Conservation (phyloP, 2,797 vertebrate species). For the Chaetodon trifasciatus region DNA sequence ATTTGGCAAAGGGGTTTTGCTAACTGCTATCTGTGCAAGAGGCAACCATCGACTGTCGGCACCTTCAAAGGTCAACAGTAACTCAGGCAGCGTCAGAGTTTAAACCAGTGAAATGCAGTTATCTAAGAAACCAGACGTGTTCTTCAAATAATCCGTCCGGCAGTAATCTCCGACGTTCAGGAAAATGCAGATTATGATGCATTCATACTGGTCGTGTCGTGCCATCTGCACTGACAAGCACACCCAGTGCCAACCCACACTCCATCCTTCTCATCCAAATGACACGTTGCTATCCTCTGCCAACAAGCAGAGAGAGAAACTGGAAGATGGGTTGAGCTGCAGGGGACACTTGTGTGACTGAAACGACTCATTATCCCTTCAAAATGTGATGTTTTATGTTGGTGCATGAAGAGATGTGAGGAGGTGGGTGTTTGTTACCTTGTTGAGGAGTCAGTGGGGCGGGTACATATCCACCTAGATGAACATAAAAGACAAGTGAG, state of each 20-base stretch:
- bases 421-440: constrained; percentile 72
- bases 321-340: constrained; percentile 5
- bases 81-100: background rate
- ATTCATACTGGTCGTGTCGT: constrained; percentile 11
- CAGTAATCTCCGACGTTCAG: constrained; percentile 59
- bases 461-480: constrained; percentile 80
- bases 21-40: background rate
- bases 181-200: constrained; percentile 60
- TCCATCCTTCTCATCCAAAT: constrained; percentile 30
- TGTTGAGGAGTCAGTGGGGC: constrained; percentile 85
- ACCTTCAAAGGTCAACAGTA: background rate
- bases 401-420: constrained; percentile 8
- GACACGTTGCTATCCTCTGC: constrained; percentile 24
- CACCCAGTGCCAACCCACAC: constrained; percentile 6
- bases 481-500: constrained; percentile 44
- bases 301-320: constrained; percentile 1
- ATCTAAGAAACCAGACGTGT: constrained; percentile 34
- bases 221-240: constrained; percentile 56
- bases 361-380: background rate
- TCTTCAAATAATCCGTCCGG: constrained; percentile 63
- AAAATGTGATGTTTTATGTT: background rate
- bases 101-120: constrained; percentile 10
- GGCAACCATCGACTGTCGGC: background rate
- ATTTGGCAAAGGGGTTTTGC: background rate
- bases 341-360: background rate